Evolutionary conservation across 2,113 vertebrate species (phyloP), one percentile per base, ranked within the genome.

Genomic region (Chaetops frenatus): DNA sequence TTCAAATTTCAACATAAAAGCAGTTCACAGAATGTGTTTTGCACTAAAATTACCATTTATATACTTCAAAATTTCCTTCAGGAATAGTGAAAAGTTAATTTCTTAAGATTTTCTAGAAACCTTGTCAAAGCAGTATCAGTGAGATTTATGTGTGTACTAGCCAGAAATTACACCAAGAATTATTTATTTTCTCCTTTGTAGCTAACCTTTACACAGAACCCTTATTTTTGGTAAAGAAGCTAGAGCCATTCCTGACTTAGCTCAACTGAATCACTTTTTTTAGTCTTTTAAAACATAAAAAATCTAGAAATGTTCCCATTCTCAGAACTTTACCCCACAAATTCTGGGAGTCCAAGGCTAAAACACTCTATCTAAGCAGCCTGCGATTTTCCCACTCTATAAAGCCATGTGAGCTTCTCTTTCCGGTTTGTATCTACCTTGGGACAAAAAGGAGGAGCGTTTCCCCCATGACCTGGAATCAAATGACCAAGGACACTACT

Each of bases 1-100:
- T 97, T 97, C 96, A 97, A 95, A 97, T 98, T 98, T 98, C 98
- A 98, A 94, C 88, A 76, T 56, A 97, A 96, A 96, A 94, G 86
- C 69, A 81, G 73, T 71, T 93, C 72, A 54, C 51, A 85, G 72
- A 92, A 94, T 72, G 73, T 95, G 88, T 97, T 97, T 91, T 95
- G 69, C 56, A 81, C 91, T 81, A 85, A 62, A 66, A 47, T 88
- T 71, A 72, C 60, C 79, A 86, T 72, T 81, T 71, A 76, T 88
- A 95, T 91, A 73, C 91, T 97, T 95, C 76, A 93, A 95, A 71
- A 76, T 92, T 94, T 94, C 82, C 92, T 95, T 95, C 81, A 97
- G 92, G 91, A 94, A 95, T 12, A 92, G 53, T 33, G 45, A 89
- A 90, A 72, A 20, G 5, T 73, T 95, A 86, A 69, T 95, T 83